Base-by-base conservation (phyloP, 1,140 invertebrate species). In the Lepidurus apus region DNA sequence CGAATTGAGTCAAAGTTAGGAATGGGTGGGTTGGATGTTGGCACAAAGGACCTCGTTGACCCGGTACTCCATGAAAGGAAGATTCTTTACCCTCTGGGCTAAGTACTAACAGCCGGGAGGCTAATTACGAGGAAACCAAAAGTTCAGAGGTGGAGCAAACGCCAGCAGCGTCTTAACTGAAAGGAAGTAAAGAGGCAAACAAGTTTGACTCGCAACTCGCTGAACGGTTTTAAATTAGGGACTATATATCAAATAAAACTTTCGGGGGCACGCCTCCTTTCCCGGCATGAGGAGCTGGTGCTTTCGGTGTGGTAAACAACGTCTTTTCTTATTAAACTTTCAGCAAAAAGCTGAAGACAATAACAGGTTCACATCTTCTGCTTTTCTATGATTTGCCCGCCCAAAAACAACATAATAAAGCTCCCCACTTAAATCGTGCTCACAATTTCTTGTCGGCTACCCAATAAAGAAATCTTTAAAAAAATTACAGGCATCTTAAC, bases 161-260 rank as follows among this genome's bases (percentile, higher is more conserved):
- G 53, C 53, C 53, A 65, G 17, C 53, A 65, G 9, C 53, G 53
- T 65, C 53, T 21, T n/a, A n/a, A n/a, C 21, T 21, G 8, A 65
- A 21, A n/a, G 53, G 17, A 65, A 21, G 21, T 65, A 9, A 65
- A 65, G 53, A n/a, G 53, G 53, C 21, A 65, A 65, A 65, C 53
- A 65, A 65, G 53, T 65, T 65, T 21, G 34, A 34, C 53, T 65
- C 21, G 53, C 53, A 65, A 65, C 9, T 65, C 53, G 13, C 5
- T n/a, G 21, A 65, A 21, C 53, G 53, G 53, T 65, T 65, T 65
- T 65, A 65, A 65, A 21, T 65, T 65, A 65, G 53, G 53, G 53
- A n/a, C n/a, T 9, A 1, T 65, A 65, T 9, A 47, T 10, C 45
- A 47, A 65, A 65, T 21, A 65, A 65, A 21, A 65, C 17, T 21